These are phyloP conservation scores for Lutraria lutraria DNA, from an alignment of 2,888 invertebrate species.

Conservation along the genomic window DNA sequence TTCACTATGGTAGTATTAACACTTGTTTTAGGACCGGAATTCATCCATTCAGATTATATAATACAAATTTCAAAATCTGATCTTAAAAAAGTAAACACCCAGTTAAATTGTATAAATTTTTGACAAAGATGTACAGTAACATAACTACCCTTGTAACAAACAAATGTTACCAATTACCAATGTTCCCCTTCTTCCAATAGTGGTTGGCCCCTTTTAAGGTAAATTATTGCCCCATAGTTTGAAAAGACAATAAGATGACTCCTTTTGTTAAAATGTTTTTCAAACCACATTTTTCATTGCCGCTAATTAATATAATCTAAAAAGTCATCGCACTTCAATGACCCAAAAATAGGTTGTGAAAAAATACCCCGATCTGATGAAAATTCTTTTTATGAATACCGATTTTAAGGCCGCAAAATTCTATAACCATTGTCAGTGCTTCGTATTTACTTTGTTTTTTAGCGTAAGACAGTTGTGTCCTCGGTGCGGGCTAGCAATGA, in stretches of 20 bases:
- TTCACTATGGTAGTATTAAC: background rate
- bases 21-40: too few relatives aligned
- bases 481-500: background rate
- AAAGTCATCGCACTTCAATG: conserved; percentile 44
- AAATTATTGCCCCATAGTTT: conserved; percentile 53
- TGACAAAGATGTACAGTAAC: too few relatives aligned
- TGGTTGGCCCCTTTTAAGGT: conserved; percentile 29
- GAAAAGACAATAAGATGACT: conserved; percentile 59
- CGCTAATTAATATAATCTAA: conserved; percentile 62
- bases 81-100: too few relatives aligned
- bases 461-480: conserved; percentile 17
- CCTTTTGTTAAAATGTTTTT: conserved; percentile 50
- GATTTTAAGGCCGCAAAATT: conserved; percentile 14
- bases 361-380: conserved; percentile 14
- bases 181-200: conserved; percentile 13
- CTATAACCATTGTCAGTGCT: conserved; percentile 14
- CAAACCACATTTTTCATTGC: conserved; percentile 57
- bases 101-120: too few relatives aligned
- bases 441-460: background rate
- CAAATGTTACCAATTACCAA: conserved; percentile 13
- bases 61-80: too few relatives aligned
- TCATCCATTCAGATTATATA: too few relatives aligned
- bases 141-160: background rate
- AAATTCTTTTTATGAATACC: background rate
- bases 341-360: conserved; percentile 22